Conservation (phyloP, 1,140 invertebrate genomes). For the Globodera rostochiensis region DNA sequence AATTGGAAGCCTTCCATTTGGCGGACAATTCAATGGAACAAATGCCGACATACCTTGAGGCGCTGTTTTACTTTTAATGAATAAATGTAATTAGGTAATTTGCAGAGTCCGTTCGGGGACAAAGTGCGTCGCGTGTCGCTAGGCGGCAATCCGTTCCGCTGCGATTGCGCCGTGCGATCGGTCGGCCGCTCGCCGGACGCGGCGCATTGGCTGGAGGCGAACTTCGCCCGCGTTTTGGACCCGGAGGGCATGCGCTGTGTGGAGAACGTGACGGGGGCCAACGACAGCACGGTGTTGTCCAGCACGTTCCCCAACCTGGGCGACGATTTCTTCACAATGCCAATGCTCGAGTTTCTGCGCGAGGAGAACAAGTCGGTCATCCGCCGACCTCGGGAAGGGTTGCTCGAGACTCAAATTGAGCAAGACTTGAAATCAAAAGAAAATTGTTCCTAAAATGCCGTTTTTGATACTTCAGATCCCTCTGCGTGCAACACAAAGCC, state of each 20-base stretch:
- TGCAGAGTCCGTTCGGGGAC: conserved; percentile 11
- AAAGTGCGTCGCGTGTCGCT: conserved; percentile 40
- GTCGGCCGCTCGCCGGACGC: neutral
- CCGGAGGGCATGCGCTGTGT: conserved; percentile 49
- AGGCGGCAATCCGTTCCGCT: conserved; percentile 55
- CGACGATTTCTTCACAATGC: conserved; percentile 56
- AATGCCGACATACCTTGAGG: conserved; percentile 30
- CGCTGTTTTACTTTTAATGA: neutral
- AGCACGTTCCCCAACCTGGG: conserved; percentile 53
- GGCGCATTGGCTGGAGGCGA: conserved; percentile 47
- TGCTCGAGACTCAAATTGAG: too few species aligned
- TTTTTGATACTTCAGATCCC: conserved; percentile 26
- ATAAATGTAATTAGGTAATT: neutral
- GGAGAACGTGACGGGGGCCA: conserved; percentile 61
- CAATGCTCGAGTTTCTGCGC: conserved; percentile 52
- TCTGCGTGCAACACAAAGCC: conserved; percentile 31
- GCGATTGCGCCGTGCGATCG: conserved; percentile 55
- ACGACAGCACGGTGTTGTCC: conserved; percentile 58
- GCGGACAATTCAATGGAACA: conserved; percentile 40
- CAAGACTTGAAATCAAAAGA: neutral
- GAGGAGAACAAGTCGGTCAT: conserved; percentile 35
- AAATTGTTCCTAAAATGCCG: conserved; percentile 1
- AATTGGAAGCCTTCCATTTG: conserved; percentile 45
- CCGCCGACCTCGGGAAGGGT: too few species aligned
- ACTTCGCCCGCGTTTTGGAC: conserved; percentile 45